A percentile compares a stretch with the other conserved stretches of the same genome.
Conservation (phyloP, 1,140 invertebrate species). For the Psilanteris sp. region DNA sequence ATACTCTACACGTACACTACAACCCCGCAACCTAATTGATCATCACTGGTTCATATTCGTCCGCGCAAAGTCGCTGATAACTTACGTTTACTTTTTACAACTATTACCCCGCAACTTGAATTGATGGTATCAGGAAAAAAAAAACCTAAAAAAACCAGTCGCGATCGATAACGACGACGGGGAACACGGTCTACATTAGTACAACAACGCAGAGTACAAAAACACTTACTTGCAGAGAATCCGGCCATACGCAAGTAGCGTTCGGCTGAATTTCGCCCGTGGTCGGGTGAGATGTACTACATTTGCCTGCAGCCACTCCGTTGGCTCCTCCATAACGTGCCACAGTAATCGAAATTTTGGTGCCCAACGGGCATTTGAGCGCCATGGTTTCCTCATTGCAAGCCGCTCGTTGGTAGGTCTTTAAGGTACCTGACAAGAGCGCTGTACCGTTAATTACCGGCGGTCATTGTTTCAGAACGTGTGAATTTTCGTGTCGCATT, state of each 20-base stretch:
- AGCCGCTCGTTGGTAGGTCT: constrained; percentile 91
- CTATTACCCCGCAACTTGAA: too few relatives aligned
- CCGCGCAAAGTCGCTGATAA: too few relatives aligned
- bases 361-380: constrained; percentile 91
- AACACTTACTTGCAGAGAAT: constrained; percentile 81
- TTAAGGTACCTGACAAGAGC: constrained; percentile 90
- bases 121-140: too few relatives aligned
- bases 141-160: too few relatives aligned
- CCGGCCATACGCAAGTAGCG: constrained; percentile 80
- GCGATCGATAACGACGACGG: too few relatives aligned
- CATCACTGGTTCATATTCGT: too few relatives aligned
- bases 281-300: constrained; percentile 70
- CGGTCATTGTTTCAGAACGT: constrained; percentile 66
- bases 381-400: constrained; percentile 92
- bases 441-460: constrained; percentile 82
- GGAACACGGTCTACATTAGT: too few relatives aligned
- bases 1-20: too few relatives aligned
- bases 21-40: too few relatives aligned
- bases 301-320: constrained; percentile 75
- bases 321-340: constrained; percentile 84
- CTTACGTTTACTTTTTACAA: too few relatives aligned
- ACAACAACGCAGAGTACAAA: neutral
- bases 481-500: constrained; percentile 52
- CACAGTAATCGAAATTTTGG: constrained; percentile 91
- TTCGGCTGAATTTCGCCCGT: constrained; percentile 70